Evolutionary conservation across 2,797 vertebrate genomes (phyloP).

Genomic region (Myiotriccus ornatus): DNA sequence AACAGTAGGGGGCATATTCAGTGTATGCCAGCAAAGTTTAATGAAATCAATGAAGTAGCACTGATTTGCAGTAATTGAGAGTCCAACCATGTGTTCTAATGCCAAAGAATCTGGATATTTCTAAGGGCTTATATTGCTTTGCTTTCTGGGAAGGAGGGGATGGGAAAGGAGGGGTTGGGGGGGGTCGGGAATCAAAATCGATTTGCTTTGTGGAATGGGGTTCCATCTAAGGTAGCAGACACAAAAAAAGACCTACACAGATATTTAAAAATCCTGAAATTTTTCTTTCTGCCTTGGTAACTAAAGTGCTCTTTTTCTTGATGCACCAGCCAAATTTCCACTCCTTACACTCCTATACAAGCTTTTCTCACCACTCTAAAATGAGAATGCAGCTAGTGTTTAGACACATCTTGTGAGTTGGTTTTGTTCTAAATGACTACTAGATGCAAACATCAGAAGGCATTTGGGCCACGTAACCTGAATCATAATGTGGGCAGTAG

Average conservation of each 20-base stretch:
- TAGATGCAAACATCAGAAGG: not conserved
- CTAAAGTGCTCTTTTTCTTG: not conserved
- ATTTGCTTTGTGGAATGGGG: not conserved
- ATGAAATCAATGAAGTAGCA: slow-evolving; percentile 60
- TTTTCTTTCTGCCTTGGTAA: not conserved
- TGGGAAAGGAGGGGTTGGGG: not conserved
- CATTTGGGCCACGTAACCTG: not conserved
- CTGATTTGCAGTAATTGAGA: slow-evolving; percentile 63
- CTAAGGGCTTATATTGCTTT: not conserved
- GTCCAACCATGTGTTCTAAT: slow-evolving; percentile 47
- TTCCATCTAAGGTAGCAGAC: not conserved
- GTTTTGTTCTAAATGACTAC: not conserved
- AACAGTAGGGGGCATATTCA: slow-evolving; percentile 57
- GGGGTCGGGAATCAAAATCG: not conserved
- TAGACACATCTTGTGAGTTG: not conserved
- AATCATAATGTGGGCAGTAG: not conserved
- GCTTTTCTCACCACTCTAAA: not conserved
- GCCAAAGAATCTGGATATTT: slow-evolving; percentile 44
- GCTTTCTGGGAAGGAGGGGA: not conserved
- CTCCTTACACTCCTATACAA: not conserved
- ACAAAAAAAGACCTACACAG: not conserved
- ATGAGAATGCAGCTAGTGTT: not conserved
- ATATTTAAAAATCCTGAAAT: not conserved
- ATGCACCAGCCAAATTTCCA: not conserved
- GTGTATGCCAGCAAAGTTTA: slow-evolving; percentile 52